Base-by-base conservation (phyloP, 2,113 vertebrate genomes). In the Sakesphorus luctuosus region DNA sequence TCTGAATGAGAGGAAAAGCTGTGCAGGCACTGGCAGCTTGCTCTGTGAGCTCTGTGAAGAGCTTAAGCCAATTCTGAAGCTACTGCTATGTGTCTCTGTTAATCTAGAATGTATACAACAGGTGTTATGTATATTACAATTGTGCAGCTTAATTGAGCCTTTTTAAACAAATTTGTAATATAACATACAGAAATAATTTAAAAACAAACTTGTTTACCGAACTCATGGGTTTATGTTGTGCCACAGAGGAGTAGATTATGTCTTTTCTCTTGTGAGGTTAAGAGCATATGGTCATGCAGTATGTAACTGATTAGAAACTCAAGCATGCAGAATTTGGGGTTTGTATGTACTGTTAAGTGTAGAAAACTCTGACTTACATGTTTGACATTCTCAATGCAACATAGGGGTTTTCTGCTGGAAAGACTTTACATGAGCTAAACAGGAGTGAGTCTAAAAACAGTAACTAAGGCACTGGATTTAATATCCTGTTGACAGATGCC, bases 401-500 rank as follows among this genome's bases (percentile, higher is more conserved):
- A 0, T 26, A 29, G 6, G 3, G 3, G 23, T 25, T 58, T 85
- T 88, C 17, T 61, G 17, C 59, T 80, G 29, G 38, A 68, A 20
- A 67, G n/a, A 28, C 59, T 71, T 18, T n/a, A 26, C 10, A 3
- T 56, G 69, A 58, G 18, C 28, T 52, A 7, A 76, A 40, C 29
- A 85, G 43, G 29, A 50, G 13, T 76, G 65, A 95, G 75, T 96
- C 88, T 86, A 38, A 92, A 93, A 96, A 77, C 94, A 73, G 80
- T 72, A 68, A 20, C 84, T 90, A 55, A 94, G 61, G 85, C 13
- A 6, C 94, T 97, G 93, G 69, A 84, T 95, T 90, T 96, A 92
- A 94, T 96, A 94, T 96, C 89, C 87, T 86, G 80, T 87, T 97
- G 97, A 96, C 93, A 97, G 96, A 95, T 98, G 95, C 94, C 96